Evolutionary conservation across 53 echinoderm and acorn worm genomes (phyloP), one percentile per base, ranked within the genome.

Genomic region (Zoroaster sp.): DNA sequence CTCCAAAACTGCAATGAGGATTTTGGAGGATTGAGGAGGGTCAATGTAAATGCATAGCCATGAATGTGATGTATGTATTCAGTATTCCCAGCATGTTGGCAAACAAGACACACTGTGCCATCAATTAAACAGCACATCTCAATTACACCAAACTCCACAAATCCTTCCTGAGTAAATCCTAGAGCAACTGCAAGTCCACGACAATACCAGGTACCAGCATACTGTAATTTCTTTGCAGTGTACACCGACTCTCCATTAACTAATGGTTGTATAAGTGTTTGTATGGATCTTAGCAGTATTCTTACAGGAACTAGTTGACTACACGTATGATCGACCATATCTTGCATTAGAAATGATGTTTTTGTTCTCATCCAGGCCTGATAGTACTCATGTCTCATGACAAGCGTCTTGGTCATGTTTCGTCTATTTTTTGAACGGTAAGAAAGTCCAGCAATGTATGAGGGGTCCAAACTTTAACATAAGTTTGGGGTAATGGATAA

Each of bases 401-500:
- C 68, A 37, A 83, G n/a, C 8, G 83, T 83, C 67, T 83, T 83
- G 40, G 67, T 40, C 23, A 83, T 40, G 63, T 83, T 83, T 25
- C 40, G 39, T 14, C 65, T 52, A 25, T 83, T 83, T 40, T 66
- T 83, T 15, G 83, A 63, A 15, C 83, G 42, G 8, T 52, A 40
- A 4, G 44, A 67, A 3, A 83, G 35, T 86, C 70, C 45, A 86
- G 39, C 71, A 46, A 21, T 18, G 6, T 5, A 86, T 72, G 2
- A 86, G 72, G 2, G 70, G 86, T 3, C 86, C 86, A 92, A 92
- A 92, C 17, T 88, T 15, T 46, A 88, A 30, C 34, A 88, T 80
- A 40, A 73, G 73, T 32, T 79, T 23, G 88, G n/a, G 92, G 41
- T 92, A 88, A 46, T 92, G 92, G 7, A 71, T 18, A 2, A 91